Base-by-base conservation (phyloP, 2,797 vertebrate genomes). In the Acanthurus tractus region DNA sequence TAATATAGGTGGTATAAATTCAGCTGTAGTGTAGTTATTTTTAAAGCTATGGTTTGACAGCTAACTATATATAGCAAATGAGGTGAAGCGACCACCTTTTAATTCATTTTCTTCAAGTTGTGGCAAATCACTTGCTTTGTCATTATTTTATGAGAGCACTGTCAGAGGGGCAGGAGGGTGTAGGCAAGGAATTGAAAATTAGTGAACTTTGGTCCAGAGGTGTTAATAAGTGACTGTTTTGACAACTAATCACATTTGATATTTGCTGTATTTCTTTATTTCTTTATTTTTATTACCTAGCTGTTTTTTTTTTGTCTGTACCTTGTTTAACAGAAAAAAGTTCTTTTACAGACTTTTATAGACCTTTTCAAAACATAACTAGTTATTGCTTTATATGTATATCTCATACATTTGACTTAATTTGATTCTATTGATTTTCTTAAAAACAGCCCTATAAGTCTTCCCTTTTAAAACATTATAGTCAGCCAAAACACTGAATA, bases 201-300 rank as follows among this genome's bases (percentile, higher is more conserved):
- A 22, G 22, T 48, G 25, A 59, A 54, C 62, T 61, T 55, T 66
- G 68, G 61, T 54, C 55, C 42, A 48, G 62, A 54, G 55, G 68
- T 71, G 49, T 17, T 54, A 22, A 56, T 17, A 52, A 81, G 56
- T 29, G 6, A 1, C 36, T 4, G 25, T 29, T 29, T 29, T 29
- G 22, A 18, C 20, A 44, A 68, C 52, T 11, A 54, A 63, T 61
- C 61, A 56, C 48, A 53, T 65, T 29, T 46, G 46, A 57, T 38
- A 42, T 34, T 8, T 25, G 22, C 29, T 54, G 17, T 29, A 3
- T 12, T 1, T 40, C 6, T n/a, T 25, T 8, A 56, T 12, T 3
- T 17, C 1, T 22, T 14, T 42, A 0, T 17, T 15, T 44, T 38
- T n/a, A 29, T 29, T 29, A 29, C 3, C 25, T 17, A 48, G 6